These are phyloP conservation scores for Drosophila ficusphila DNA, from an alignment of 1,140 invertebrate species.

Conservation along the genomic window DNA sequence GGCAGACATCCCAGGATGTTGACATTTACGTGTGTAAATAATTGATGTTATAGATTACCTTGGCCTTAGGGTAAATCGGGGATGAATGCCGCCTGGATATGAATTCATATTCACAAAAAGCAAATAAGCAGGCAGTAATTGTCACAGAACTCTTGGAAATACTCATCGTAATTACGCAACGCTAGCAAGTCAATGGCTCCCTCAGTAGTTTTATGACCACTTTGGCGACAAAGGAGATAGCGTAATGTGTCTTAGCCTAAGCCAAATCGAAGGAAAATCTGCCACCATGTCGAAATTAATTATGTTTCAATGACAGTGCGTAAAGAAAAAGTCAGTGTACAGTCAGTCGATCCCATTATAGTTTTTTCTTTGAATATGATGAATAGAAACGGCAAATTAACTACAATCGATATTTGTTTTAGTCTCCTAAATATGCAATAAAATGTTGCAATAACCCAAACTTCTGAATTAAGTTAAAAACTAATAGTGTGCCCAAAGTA, in stretches of 20 bases:
- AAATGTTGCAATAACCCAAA: no score
- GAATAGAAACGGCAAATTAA: constrained; percentile 61
- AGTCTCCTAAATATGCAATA: not conserved
- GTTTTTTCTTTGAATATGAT: constrained; percentile 49
- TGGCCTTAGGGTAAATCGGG: not conserved
- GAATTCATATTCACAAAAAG: constrained; percentile 4
- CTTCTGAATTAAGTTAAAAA: no score
- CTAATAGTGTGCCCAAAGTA: no score
- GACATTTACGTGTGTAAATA: not conserved
- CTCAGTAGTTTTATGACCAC: constrained; percentile 31
- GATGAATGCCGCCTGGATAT: not conserved
- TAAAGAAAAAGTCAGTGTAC: constrained; percentile 7
- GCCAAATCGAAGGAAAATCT: constrained; percentile 4
- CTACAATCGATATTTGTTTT: constrained; percentile 23
- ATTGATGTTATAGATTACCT: not conserved
- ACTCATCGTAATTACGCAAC: constrained; percentile 5
- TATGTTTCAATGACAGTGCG: constrained; percentile 29
- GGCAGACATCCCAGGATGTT: not conserved
- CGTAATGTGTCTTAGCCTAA: not conserved
- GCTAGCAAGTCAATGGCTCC: constrained; percentile 12
- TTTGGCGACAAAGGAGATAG: not conserved
- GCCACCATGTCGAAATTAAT: constrained; percentile 32
- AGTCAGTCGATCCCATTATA: not conserved
- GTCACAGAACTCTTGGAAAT: not conserved
- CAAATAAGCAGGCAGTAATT: not conserved